Percentiles rank a stretch among this genome's conserved stretches.
Evolutionary conservation across 2,113 vertebrate genomes (phyloP).

Genomic region (Gobio gobio): DNA sequence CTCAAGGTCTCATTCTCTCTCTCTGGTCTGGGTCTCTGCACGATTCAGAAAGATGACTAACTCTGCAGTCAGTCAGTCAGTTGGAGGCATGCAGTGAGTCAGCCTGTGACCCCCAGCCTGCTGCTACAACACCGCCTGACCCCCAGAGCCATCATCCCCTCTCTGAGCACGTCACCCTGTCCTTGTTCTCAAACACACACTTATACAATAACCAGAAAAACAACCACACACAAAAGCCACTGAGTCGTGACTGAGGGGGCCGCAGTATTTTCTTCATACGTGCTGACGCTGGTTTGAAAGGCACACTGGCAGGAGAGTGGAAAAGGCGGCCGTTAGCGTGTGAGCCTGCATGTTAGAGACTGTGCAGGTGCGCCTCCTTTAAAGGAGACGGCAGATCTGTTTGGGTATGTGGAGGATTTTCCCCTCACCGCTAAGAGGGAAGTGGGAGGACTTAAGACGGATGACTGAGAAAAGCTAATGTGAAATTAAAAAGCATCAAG

Average conservation of each 20-base stretch:
- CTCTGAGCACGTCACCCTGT: constrained; percentile 8
- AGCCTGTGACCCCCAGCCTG: constrained; percentile 39
- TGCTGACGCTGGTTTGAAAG: constrained; percentile 43
- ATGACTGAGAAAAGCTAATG: constrained; percentile 18
- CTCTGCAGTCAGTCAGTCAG: constrained; percentile 43
- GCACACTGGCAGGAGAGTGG: constrained; percentile 40
- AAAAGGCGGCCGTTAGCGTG: neutral
- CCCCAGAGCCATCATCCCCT: constrained; percentile 38
- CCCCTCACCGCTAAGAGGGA: constrained; percentile 3
- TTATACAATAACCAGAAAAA: constrained; percentile 36
- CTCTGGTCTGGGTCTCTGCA: constrained; percentile 4
- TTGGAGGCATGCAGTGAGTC: constrained; percentile 43
- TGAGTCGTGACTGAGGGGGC: constrained; percentile 60
- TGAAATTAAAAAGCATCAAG: constrained; percentile 24
- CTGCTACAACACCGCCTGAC: constrained; percentile 40
- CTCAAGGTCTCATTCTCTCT: constrained; percentile 35
- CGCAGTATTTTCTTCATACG: constrained; percentile 51
- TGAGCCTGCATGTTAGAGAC: constrained; percentile 16
- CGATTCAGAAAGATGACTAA: constrained; percentile 45
- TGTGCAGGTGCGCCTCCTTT: constrained; percentile 44
- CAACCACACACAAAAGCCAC: constrained; percentile 35
- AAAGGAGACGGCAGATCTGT: constrained; percentile 43
- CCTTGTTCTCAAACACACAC: constrained; percentile 21
- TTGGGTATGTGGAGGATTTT: constrained; percentile 11
- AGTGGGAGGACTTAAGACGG: constrained; percentile 23